A percentile compares a stretch with the other conserved stretches of the same genome.
These are phyloP conservation scores for Xerus rutilus DNA, from an alignment of 2,797 vertebrate species.

Conservation along the genomic window DNA sequence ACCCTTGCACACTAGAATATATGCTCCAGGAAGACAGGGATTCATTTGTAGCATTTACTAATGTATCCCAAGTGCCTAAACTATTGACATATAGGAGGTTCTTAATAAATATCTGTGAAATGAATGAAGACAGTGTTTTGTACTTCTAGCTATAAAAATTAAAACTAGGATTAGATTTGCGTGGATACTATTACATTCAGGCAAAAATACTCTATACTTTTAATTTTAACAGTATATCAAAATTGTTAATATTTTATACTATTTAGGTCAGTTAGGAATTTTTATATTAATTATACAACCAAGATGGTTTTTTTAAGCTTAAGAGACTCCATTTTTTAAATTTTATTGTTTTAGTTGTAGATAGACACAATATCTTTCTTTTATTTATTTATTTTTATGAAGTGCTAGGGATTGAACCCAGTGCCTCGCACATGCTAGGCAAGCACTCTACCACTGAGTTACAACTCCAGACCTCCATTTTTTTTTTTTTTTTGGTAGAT, in stretches of 20 bases:
- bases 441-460: too few relatives aligned
- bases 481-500: too few relatives aligned
- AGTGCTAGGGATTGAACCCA: too few relatives aligned
- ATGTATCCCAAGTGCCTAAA: background rate
- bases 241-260: constrained; percentile 23
- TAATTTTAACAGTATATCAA: constrained; percentile 40
- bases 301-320: constrained; percentile 47
- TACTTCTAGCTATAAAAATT: constrained; percentile 25
- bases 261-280: constrained; percentile 8
- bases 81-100: background rate
- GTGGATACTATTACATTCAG: constrained; percentile 34
- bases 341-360: too few relatives aligned
- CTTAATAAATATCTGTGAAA: constrained; percentile 22
- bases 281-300: background rate
- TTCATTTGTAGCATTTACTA: background rate
- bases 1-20: background rate
- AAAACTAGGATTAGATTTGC: constrained; percentile 26
- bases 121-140: background rate
- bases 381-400: too few relatives aligned
- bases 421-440: too few relatives aligned
- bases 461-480: background rate
- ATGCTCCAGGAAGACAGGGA: background rate
- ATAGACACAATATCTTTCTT: too few relatives aligned
- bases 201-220: background rate
- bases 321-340: background rate